Evolutionary conservation across 2,113 vertebrate species (phyloP).

Genomic region (Amphilophus citrinellus): DNA sequence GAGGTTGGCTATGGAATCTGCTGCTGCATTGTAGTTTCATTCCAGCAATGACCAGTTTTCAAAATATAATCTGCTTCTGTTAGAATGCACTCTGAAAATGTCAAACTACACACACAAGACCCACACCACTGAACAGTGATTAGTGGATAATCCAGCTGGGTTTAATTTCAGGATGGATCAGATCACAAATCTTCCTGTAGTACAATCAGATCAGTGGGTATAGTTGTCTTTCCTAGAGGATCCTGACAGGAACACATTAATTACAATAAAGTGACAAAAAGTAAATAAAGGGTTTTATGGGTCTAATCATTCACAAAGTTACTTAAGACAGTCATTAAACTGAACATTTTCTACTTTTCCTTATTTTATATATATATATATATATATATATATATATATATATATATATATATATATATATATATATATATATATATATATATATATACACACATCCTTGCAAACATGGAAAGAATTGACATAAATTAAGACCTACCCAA

Average conservation of each 20-base stretch:
- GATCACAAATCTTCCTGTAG: not conserved
- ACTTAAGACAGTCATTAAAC: not conserved
- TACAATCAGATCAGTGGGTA: not conserved
- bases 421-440: too few species aligned
- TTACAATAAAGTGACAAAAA: not conserved
- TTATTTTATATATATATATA: not conserved
- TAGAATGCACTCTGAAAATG: not conserved
- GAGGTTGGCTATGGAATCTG: not conserved
- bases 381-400: too few species aligned
- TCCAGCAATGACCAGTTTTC: not conserved
- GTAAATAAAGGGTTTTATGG: not conserved
- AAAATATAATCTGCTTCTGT: not conserved
- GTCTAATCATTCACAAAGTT: not conserved
- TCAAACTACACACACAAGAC: not conserved
- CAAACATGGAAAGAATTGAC: not conserved
- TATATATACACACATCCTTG: not conserved
- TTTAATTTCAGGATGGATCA: slow-evolving; percentile 7
- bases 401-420: too few species aligned
- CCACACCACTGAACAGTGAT: not conserved
- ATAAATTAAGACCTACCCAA: not conserved
- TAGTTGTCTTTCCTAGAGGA: not conserved
- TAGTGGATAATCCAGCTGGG: not conserved
- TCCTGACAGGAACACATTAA: not conserved
- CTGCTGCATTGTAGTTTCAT: slow-evolving; percentile 1
- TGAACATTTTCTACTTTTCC: not conserved